Evolutionary conservation across 2,888 invertebrate species (phyloP), one percentile per base, ranked within the genome.

Genomic region (Cantharis rufa): DNA sequence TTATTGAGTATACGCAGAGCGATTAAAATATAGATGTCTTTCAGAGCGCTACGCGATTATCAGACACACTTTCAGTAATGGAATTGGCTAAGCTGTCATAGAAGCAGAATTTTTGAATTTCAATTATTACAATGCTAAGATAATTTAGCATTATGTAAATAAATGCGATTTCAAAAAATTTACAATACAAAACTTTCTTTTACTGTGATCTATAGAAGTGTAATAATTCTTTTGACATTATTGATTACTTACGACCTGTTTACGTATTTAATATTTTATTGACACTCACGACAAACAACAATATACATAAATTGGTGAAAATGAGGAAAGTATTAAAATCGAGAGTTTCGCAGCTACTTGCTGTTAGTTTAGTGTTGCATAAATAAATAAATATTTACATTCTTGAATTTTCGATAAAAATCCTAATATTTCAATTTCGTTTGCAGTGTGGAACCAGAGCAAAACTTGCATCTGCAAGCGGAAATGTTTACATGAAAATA

Each of bases 221-320:
- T 15, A 66, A n/a, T 48, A 18, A 21, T 66, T 66, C 21, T 66
- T 63, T 66, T n/a, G 24, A 66, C 13, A 24, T 13, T 18, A 66
- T 66, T 66, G 21, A 24, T 66, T 21, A 66, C 64, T 66, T 66
- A n/a, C 21, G 64, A 66, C 64, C 64, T 66, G 64, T 66, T 66
- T 66, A n/a, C 11, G 18, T 66, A 13, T 64, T 18, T 13, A 21
- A 21, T 64, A 64, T 66, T 21, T 66, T 15, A 21, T 66, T 21
- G 64, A 66, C 21, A 28, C 27, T 28, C 27, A 18, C 64, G 11
- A 63, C 10, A 48, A 48, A 48, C n/a, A 1, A 48, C 16, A 18
- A 18, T 63, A 63, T 63, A 28, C 4, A 13, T 63, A 63, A 16
- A 16, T 16, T 15, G 18, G 63, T 63, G 63, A 63, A 63, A 63